A percentile compares a stretch with the other conserved stretches of the same genome.
Evolutionary conservation across 2,888 invertebrate genomes (phyloP).

Genomic region (Dexiosoma caninum): DNA sequence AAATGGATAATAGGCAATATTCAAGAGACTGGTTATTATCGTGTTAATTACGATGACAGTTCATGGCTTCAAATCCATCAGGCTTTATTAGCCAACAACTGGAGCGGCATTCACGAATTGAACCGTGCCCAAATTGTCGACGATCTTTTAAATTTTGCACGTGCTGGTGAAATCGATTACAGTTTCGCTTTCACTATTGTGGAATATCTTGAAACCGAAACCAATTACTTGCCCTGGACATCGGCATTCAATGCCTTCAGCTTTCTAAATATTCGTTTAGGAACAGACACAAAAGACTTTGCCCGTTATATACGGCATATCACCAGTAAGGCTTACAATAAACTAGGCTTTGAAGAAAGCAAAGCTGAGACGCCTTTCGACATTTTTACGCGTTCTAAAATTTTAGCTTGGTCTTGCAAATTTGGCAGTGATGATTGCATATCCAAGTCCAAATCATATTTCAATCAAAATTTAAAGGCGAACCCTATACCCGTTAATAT

Average conservation of each 20-base stretch:
- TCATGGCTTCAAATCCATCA: conserved; percentile 80
- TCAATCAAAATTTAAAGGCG: conserved; percentile 67
- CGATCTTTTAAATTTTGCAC: conserved; percentile 87
- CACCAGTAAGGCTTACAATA: conserved; percentile 78
- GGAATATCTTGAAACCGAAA: conserved; percentile 84
- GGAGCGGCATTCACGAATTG: conserved; percentile 80
- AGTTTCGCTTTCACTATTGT: conserved; percentile 82
- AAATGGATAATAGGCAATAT: conserved; percentile 74
- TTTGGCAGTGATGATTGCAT: conserved; percentile 81
- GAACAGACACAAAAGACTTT: conserved; percentile 69
- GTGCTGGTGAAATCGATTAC: conserved; percentile 82
- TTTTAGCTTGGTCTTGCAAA: conserved; percentile 83
- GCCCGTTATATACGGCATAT: conserved; percentile 78
- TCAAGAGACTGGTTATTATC: conserved; percentile 79
- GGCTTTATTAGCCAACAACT: conserved; percentile 63
- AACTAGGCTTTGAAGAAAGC: conserved; percentile 79
- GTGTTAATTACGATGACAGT: conserved; percentile 83
- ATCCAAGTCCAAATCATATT: conserved; percentile 77
- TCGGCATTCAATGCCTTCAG: conserved; percentile 80
- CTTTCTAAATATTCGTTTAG: conserved; percentile 74
- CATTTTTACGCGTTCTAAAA: conserved; percentile 81
- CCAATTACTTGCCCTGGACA: conserved; percentile 88
- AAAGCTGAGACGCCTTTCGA: conserved; percentile 79
- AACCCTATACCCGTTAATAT: conserved; percentile 81
- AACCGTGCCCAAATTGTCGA: conserved; percentile 90